Evolutionary conservation across 2,113 vertebrate genomes (phyloP).

Genomic region (Ondatra zibethicus): DNA sequence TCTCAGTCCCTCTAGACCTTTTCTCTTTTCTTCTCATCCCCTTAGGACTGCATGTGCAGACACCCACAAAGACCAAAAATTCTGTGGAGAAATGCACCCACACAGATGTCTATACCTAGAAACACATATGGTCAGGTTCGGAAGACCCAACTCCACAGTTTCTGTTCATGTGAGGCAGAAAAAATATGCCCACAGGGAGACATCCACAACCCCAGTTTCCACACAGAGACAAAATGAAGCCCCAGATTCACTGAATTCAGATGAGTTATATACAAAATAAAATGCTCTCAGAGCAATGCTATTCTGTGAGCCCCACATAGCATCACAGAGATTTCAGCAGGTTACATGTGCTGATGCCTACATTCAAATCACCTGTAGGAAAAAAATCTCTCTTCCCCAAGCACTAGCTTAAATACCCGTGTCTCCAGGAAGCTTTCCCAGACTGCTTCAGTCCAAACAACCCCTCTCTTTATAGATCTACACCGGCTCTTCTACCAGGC

Average conservation of each 20-base stretch:
- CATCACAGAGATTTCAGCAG: background rate
- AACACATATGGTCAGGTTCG: constrained; percentile 64
- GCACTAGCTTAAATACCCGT: constrained; percentile 36
- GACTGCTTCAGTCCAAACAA: constrained; percentile 53
- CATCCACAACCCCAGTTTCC: background rate
- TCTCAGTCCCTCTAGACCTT: background rate
- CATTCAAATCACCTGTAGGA: background rate
- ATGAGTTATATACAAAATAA: constrained; percentile 13
- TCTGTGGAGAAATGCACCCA: constrained; percentile 73
- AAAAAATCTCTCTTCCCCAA: background rate
- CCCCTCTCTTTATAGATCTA: constrained; percentile 26
- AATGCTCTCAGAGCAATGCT: background rate
- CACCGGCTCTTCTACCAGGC: constrained; percentile 21
- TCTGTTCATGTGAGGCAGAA: background rate
- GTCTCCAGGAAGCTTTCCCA: constrained; percentile 9
- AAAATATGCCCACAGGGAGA: constrained; percentile 12
- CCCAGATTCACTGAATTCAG: constrained; percentile 34
- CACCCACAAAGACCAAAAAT: constrained; percentile 61
- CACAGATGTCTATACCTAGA: constrained; percentile 64
- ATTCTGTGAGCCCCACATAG: background rate
- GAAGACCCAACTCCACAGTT: constrained; percentile 34
- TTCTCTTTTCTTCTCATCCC: constrained; percentile 26
- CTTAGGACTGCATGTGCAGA: constrained; percentile 49
- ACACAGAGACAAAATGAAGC: constrained; percentile 17
- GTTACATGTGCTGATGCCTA: background rate